Evolutionary conservation across 2,888 invertebrate genomes (phyloP), one percentile per base, ranked within the genome.

Genomic region (Heliconius charithonia): DNA sequence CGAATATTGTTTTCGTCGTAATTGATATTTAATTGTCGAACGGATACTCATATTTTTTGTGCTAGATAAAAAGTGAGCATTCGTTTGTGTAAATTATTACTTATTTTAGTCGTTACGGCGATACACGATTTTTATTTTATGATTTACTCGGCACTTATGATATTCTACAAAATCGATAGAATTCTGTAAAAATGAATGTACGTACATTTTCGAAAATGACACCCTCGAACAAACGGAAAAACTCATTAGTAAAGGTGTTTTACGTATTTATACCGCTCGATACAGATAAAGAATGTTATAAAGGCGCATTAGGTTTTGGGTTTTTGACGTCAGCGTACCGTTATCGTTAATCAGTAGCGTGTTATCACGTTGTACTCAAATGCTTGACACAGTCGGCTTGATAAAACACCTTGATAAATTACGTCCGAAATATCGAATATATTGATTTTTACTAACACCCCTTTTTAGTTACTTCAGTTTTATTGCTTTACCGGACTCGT

Each of bases 331-430:
- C 75, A 77, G 62, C 67, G 56, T 78, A 80, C 84, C 82, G 86
- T 88, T 90, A 92, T 91, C 90, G 83, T 78, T 89, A 91, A 92
- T 93, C 92, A 90, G 92, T 90, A 89, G 89, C 89, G 83, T 88
- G 89, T 90, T 93, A 94, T 93, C 93, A 85, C 83, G 82, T 82
- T 85, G 84, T 86, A 88, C 87, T 87, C 82, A 85, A 87, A 89
- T 87, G 87, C 87, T 86, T 85, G 85, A 84, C 86, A 86, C 85
- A 85, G 89, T 88, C 87, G 88, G 86, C 81, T 81, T 85, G 93
- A 94, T 93, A 93, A 92, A 90, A 86, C 85, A 84, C 83, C 76
- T 81, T 81, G 93, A 93, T 93, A 93, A 91, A 86, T 82, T 84
- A 83, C 85, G 85, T 86, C 87, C 86, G 85, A 89, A 90, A 90